A percentile compares a stretch with the other conserved stretches of the same genome.
Evolutionary conservation across 1,140 invertebrate species (phyloP).

Genomic region (Sycophaga agraensis): DNA sequence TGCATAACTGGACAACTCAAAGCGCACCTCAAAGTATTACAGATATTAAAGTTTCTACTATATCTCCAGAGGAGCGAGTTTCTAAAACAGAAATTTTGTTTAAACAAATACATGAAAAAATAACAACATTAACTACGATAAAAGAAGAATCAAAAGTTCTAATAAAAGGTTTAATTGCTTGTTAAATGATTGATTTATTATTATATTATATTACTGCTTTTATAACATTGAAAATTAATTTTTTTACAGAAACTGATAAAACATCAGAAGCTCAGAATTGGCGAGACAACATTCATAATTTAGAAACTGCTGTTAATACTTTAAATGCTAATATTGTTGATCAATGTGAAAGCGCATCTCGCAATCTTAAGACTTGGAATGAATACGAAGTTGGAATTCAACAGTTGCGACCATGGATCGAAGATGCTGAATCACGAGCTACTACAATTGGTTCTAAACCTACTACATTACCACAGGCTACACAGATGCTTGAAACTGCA

Average conservation of each 20-base stretch:
- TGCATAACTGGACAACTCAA: constrained; percentile 73
- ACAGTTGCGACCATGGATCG: constrained; percentile 85
- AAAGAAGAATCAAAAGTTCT: constrained; percentile 76
- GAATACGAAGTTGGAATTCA: constrained; percentile 77
- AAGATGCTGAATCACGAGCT: constrained; percentile 79
- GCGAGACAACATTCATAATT: constrained; percentile 66
- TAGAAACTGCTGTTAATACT: constrained; percentile 68
- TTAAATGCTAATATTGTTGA: constrained; percentile 72
- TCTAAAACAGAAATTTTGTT: constrained; percentile 70
- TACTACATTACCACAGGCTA: constrained; percentile 76
- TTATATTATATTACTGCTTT: constrained; percentile 18
- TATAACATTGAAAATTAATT: too few species aligned
- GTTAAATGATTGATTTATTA: constrained; percentile 6
- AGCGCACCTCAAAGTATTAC: constrained; percentile 75
- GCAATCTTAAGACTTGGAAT: constrained; percentile 82
- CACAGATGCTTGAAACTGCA: constrained; percentile 70
- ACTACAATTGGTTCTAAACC: constrained; percentile 70
- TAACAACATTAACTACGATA: constrained; percentile 69
- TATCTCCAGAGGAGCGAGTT: constrained; percentile 76
- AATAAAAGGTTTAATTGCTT: constrained; percentile 53
- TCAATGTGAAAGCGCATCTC: constrained; percentile 70
- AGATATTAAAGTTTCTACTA: constrained; percentile 69
- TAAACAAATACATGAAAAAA: constrained; percentile 71
- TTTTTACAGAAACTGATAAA: constrained; percentile 60
- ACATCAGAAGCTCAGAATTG: constrained; percentile 69